Conservation (phyloP, 2,113 vertebrate genomes). For the Scomber japonicus region DNA sequence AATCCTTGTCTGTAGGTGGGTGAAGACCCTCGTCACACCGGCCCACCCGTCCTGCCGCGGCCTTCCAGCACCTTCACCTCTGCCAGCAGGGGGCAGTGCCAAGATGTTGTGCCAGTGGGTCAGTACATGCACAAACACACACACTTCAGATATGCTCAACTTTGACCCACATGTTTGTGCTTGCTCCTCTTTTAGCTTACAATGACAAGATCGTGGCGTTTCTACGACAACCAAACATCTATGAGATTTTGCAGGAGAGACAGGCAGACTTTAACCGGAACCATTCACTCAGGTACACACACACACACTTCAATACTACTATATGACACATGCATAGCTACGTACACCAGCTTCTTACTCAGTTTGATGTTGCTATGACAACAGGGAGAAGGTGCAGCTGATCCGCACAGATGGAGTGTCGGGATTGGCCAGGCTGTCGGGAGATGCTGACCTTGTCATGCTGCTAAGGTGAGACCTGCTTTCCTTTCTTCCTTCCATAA, state of each 20-base stretch:
- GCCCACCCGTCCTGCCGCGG: conserved; percentile 90
- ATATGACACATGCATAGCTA: neutral
- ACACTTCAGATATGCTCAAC: neutral
- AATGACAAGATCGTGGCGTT: conserved; percentile 98
- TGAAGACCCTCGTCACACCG: conserved; percentile 91
- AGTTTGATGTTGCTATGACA: conserved; percentile 9
- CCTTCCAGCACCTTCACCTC: conserved; percentile 93
- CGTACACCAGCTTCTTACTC: neutral
- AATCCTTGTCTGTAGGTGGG: conserved; percentile 42
- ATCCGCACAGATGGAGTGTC: conserved; percentile 93
- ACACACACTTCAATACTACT: neutral
- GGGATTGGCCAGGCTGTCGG: conserved; percentile 92
- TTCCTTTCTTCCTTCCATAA: neutral
- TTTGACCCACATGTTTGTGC: neutral
- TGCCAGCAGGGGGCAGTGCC: conserved; percentile 89
- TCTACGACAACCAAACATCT: conserved; percentile 95
- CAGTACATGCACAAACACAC: conserved; percentile 66
- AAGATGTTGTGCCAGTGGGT: conserved; percentile 96
- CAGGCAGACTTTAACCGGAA: conserved; percentile 94
- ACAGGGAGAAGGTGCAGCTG: conserved; percentile 96
- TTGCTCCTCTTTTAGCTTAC: conserved; percentile 86
- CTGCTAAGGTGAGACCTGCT: conserved; percentile 87
- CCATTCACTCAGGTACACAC: conserved; percentile 93
- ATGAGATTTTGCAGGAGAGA: conserved; percentile 96
- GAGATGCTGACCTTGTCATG: conserved; percentile 95